These are phyloP conservation scores for Lepidocyrtinus sp. DNA, from an alignment of 2,888 invertebrate genomes.

Conservation along the genomic window DNA sequence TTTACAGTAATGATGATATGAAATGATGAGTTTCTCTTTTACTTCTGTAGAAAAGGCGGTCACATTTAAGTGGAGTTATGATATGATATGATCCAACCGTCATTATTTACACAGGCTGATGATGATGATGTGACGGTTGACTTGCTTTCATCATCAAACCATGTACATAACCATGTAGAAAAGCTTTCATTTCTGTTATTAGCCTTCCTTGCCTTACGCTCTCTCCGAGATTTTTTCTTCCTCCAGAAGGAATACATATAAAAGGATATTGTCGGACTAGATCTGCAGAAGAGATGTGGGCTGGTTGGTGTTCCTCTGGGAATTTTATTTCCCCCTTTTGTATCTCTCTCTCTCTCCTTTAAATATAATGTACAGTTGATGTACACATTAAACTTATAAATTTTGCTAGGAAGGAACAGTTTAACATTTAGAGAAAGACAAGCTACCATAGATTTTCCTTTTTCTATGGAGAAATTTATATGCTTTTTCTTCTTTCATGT, in stretches of 20 bases:
- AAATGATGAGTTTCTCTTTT: neutral
- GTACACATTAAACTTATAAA: constrained; percentile 7
- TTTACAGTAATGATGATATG: neutral
- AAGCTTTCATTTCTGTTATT: constrained; percentile 60
- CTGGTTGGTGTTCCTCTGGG: constrained; percentile 49
- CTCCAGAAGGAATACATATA: too few relatives aligned
- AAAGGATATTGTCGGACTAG: neutral
- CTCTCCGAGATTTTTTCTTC: neutral
- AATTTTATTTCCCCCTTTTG: constrained; percentile 23
- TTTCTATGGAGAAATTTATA: constrained; percentile 7
- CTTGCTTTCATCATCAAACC: constrained; percentile 50
- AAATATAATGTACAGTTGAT: neutral
- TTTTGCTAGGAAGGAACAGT: neutral
- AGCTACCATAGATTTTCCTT: neutral
- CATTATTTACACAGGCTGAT: constrained; percentile 55
- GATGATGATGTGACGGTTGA: constrained; percentile 51
- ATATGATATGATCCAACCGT: constrained; percentile 57
- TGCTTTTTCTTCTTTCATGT: constrained; percentile 20
- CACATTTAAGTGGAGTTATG: constrained; percentile 7
- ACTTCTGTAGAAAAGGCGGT: neutral
- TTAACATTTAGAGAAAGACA: neutral
- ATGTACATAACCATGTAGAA: too few relatives aligned
- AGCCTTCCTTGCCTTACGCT: constrained; percentile 36
- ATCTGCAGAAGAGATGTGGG: constrained; percentile 8
- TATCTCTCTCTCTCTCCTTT: too few relatives aligned